Evolutionary conservation across 2,797 vertebrate species (phyloP).

Genomic region (Nannoperca obscura): DNA sequence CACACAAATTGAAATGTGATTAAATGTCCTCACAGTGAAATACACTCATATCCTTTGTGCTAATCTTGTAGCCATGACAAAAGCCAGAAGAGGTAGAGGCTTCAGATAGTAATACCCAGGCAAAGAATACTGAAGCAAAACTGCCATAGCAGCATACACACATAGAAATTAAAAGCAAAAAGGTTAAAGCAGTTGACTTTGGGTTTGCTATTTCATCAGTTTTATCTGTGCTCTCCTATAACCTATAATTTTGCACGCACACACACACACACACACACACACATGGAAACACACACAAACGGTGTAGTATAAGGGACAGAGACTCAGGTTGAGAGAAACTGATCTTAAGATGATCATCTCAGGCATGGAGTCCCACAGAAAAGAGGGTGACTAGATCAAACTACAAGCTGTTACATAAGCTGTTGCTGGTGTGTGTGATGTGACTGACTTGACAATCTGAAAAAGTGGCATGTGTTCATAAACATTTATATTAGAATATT

Average conservation of each 20-base stretch:
- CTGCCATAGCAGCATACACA: neutral
- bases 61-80: conserved; percentile 3
- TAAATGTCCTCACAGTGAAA: conserved; percentile 22
- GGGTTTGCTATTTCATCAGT: conserved; percentile 16
- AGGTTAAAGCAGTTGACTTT: conserved; percentile 16
- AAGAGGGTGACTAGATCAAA: neutral
- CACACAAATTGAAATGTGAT: conserved; percentile 17
- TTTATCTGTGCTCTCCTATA: neutral
- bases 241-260: neutral
- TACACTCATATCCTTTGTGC: conserved; percentile 8
- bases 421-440: neutral
- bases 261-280: neutral
- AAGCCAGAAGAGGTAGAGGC: conserved; percentile 18
- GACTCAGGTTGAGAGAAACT: conserved; percentile 5
- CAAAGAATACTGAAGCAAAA: neutral
- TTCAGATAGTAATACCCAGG: conserved; percentile 2
- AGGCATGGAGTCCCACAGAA: conserved; percentile 16
- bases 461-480: neutral
- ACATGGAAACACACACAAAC: neutral
- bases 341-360: conserved; percentile 22
- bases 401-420: conserved; percentile 18
- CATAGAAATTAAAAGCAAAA: conserved; percentile 16
- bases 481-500: neutral
- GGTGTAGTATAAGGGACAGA: conserved; percentile 12
- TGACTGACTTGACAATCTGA: conserved; percentile 7